phyloP scores from a whole-genome alignment of 2,888 invertebrate species.

The Phlogophora meticulosa region DNA sequence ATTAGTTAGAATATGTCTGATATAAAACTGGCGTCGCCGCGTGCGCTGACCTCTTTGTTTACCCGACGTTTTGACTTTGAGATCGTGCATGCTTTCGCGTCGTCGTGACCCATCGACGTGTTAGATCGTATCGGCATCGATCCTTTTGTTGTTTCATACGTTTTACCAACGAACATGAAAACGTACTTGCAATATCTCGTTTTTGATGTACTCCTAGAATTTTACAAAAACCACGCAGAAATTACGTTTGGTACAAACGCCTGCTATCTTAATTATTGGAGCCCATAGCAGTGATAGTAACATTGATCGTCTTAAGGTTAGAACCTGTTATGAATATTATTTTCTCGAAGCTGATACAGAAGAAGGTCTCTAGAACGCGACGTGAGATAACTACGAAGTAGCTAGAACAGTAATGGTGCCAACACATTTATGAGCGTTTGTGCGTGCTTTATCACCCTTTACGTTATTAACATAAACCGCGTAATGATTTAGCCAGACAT shows the following conservation, averaged over 20 bases:
- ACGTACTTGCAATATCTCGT: slow-evolving; percentile 24
- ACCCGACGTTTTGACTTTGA: slow-evolving; percentile 63
- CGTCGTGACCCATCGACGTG: slow-evolving; percentile 52
- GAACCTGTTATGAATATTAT: slow-evolving; percentile 60
- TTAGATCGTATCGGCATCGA: slow-evolving; percentile 46
- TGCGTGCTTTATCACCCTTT: slow-evolving; percentile 85
- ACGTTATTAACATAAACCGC: slow-evolving; percentile 80
- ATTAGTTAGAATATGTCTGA: slow-evolving; percentile 58
- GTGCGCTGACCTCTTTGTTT: slow-evolving; percentile 71
- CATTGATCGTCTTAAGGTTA: slow-evolving; percentile 57
- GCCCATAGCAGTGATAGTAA: slow-evolving; percentile 18
- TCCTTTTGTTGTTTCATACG: slow-evolving; percentile 39
- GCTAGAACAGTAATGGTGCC: slow-evolving; percentile 70
- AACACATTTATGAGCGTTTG: slow-evolving; percentile 79
- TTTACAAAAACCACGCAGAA: background rate
- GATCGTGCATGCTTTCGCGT: slow-evolving; percentile 52
- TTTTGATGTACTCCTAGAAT: background rate
- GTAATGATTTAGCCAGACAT: slow-evolving; percentile 76
- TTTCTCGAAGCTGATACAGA: slow-evolving; percentile 58
- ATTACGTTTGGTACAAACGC: background rate
- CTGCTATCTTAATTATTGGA: slow-evolving; percentile 28
- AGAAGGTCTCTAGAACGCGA: slow-evolving; percentile 68
- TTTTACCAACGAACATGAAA: slow-evolving; percentile 33
- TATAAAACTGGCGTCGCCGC: slow-evolving; percentile 57
- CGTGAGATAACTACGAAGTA: slow-evolving; percentile 75